Percentiles rank a stretch among this genome's conserved stretches.
These are phyloP conservation scores for Clarias gariepinus DNA, from an alignment of 2,113 vertebrate genomes.

Conservation along the genomic window DNA sequence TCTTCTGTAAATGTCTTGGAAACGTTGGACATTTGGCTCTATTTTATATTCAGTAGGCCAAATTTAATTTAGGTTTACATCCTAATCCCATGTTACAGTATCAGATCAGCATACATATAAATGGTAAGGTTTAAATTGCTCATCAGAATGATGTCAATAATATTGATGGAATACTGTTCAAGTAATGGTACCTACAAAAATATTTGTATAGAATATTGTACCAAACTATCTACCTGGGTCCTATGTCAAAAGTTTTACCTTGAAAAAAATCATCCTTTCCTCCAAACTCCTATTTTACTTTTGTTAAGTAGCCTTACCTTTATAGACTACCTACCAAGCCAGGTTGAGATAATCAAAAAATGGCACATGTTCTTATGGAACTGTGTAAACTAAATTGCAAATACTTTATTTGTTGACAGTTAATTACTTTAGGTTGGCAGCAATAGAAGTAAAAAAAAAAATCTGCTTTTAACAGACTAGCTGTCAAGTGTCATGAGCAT, in stretches of 20 bases:
- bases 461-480: background rate
- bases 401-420: background rate
- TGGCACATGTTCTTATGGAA: background rate
- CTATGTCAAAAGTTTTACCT: background rate
- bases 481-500: background rate
- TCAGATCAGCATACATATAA: background rate
- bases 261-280: background rate
- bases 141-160: background rate
- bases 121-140: background rate
- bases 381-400: background rate
- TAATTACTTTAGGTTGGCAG: background rate
- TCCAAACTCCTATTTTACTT: background rate
- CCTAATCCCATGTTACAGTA: background rate
- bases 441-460: background rate
- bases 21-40: no score
- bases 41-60: background rate
- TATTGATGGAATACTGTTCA: background rate
- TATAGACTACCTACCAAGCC: background rate
- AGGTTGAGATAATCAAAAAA: background rate
- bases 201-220: no score
- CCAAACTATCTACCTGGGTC: background rate
- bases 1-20: no score
- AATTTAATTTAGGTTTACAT: background rate
- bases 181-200: background rate
- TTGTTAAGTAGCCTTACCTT: background rate